phyloP scores from a whole-genome alignment of 2,797 vertebrate species.

The Bradypus variegatus region DNA sequence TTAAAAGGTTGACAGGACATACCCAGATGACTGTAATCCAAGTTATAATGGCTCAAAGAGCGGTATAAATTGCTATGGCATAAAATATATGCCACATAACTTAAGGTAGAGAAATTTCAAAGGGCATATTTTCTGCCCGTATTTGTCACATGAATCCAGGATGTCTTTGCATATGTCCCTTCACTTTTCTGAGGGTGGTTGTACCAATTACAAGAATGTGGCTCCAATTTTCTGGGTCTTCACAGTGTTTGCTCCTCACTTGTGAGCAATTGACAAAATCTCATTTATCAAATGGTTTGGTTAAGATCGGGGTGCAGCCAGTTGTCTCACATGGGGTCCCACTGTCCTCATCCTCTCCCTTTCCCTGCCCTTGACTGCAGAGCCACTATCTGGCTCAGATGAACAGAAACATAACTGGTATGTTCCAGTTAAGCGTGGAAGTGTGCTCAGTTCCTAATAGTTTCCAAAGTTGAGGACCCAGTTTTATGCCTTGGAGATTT shows the following conservation, averaged over 20 bases:
- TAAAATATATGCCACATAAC: rapidly evolving
- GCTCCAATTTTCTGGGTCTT: rapidly evolving
- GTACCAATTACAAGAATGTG: background rate
- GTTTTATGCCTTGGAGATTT: background rate
- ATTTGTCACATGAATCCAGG: rapidly evolving
- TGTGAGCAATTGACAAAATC: rapidly evolving
- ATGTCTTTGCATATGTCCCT: rapidly evolving
- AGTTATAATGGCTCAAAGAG: background rate
- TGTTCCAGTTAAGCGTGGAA: rapidly evolving
- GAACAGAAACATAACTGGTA: background rate
- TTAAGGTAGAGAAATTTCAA: rapidly evolving
- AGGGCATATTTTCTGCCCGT: rapidly evolving
- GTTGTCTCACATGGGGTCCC: background rate
- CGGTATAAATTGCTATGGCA: background rate
- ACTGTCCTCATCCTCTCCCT: background rate
- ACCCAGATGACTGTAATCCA: background rate
- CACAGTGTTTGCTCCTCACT: background rate
- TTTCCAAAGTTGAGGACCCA: background rate
- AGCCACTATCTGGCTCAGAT: too few relatives aligned
- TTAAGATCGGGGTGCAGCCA: rapidly evolving
- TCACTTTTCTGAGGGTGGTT: too few relatives aligned
- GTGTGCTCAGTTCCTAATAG: background rate
- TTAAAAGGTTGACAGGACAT: background rate
- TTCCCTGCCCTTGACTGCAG: background rate
- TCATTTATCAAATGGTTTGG: background rate